Evolutionary conservation across 2,113 vertebrate genomes (phyloP), one percentile per base, ranked within the genome.

Genomic region (Turnix velox): DNA sequence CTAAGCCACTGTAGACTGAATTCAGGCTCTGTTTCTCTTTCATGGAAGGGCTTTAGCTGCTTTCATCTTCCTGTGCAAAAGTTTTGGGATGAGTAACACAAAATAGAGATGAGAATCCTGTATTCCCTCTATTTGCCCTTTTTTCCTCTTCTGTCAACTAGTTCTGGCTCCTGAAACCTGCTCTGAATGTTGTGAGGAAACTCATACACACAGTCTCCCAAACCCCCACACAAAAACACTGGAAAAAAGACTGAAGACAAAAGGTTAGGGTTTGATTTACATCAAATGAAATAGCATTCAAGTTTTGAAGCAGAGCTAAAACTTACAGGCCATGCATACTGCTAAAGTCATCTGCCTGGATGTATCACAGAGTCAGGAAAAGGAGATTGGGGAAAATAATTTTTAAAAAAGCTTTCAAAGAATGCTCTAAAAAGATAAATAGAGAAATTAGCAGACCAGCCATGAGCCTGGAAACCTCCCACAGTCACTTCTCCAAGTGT

Each of bases 401-500:
- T n/a, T n/a, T n/a, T n/a, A 17, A 11, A 7, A 19, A 55, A 43
- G 7, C 33, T 55, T 11, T 22, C 15, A 58, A 33, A 79, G 22
- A 13, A 1, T 57, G 20, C 18, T 55, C 9, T 49, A 42, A 66
- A 37, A 55, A 59, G 48, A 65, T 8, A 59, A 48, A 43, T 4
- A 12, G 18, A 75, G 71, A 63, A 48, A 54, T 66, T 43, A 69
- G 33, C 15, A 87, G 66, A 79, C 4, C 31, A 40, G 30, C 55
- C 7, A 12, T 3, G 17, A 75, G 69, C n/a, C 61, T 61, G 35
- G 43, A 55, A 66, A 75, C 6, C 8, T 68, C 37, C 43, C 3
- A 6, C 19, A 27, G 22, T 14, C 40, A 8, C 28, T 40, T 78
- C 25, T 40, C n/a, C 6, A 39, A 11, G 3, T 0, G 0, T 9